Evolutionary conservation across 2,888 invertebrate species (phyloP).

Genomic region (Trissonchulus latispiculum): DNA sequence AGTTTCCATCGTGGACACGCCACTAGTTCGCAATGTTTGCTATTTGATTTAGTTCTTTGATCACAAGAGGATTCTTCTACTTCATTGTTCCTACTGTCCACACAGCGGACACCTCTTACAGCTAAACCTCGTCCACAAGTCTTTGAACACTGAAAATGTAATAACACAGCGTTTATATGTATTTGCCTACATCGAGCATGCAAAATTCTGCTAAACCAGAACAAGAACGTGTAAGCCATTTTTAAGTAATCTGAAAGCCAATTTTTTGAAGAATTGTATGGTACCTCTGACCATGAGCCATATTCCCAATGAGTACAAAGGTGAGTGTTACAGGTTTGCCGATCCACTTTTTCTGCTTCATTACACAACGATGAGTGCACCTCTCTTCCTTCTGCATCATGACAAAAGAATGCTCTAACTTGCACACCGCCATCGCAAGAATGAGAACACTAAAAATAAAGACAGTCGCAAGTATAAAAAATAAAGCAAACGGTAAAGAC

Average conservation of each 20-base stretch:
- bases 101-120: conserved; percentile 30
- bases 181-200: too few species aligned
- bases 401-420: conserved; percentile 45
- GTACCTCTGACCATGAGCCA: conserved; percentile 32
- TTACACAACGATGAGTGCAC: conserved; percentile 28
- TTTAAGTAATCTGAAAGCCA: too few species aligned
- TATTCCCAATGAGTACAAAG: conserved; percentile 37
- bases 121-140: conserved; percentile 41
- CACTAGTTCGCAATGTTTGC: conserved; percentile 43
- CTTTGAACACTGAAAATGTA: conserved; percentile 37
- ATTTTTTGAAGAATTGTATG: too few species aligned
- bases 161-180: too few species aligned
- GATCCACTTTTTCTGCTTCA: conserved; percentile 25
- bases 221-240: too few species aligned
- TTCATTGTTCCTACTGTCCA: conserved; percentile 11
- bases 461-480: too few species aligned
- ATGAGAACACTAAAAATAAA: conserved; percentile 44
- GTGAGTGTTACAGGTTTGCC: conserved; percentile 37
- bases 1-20: conserved; percentile 47
- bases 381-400: conserved; percentile 43
- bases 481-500: too few species aligned
- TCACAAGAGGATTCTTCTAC: conserved; percentile 33
- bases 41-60: conserved; percentile 31
- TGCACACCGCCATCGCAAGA: conserved; percentile 48
- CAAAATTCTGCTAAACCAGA: too few species aligned